Evolutionary conservation across 2,113 vertebrate species (phyloP).

Genomic region (Paralichthys olivaceus): DNA sequence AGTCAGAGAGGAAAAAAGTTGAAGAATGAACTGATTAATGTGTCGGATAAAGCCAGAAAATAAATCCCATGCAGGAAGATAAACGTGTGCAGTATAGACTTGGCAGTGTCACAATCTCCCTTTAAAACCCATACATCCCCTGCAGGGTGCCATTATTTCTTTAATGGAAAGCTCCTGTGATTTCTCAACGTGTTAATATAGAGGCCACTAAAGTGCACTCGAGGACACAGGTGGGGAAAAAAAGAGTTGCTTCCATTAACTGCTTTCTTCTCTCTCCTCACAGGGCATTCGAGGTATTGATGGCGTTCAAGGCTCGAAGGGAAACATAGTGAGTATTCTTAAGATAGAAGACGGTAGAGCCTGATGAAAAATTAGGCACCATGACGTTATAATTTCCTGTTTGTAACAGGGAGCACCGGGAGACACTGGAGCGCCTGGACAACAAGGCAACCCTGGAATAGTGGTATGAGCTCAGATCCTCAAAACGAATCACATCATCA

Average conservation of each 20-base stretch:
- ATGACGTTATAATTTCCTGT: conserved; percentile 31
- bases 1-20: background rate
- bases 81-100: background rate
- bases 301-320: conserved; percentile 89
- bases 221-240: background rate
- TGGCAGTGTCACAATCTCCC: background rate
- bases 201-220: conserved; percentile 6
- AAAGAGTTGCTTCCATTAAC: background rate
- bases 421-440: conserved; percentile 88
- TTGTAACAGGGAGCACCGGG: conserved; percentile 85
- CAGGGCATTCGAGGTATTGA: conserved; percentile 90
- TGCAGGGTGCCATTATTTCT: background rate
- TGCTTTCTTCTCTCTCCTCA: conserved; percentile 7
- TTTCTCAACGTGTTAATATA: background rate
- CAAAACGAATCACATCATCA: background rate
- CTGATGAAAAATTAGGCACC: background rate
- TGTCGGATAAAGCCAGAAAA: background rate
- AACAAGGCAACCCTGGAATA: conserved; percentile 91
- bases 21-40: background rate
- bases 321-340: conserved; percentile 85
- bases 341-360: background rate
- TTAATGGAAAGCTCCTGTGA: conserved; percentile 8
- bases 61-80: background rate
- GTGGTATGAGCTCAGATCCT: conserved; percentile 77
- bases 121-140: background rate